Evolutionary conservation across 2,113 vertebrate species (phyloP).

Genomic region (Athene noctua): DNA sequence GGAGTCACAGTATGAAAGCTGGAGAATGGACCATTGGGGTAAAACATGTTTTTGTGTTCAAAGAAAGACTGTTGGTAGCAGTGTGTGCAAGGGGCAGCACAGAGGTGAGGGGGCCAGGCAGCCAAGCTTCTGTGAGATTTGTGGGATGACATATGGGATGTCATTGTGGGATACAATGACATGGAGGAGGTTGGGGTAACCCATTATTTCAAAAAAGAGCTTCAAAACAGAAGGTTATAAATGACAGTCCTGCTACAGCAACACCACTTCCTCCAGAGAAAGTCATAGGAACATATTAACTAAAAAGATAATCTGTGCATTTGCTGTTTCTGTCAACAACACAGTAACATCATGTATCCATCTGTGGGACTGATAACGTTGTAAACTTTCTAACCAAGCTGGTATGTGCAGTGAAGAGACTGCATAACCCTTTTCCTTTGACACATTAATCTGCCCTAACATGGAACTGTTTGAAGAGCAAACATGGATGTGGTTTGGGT

Average conservation of each 20-base stretch:
- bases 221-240: neutral
- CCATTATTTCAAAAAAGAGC: neutral
- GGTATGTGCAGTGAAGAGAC: neutral
- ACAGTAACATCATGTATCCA: neutral
- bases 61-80: neutral
- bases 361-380: fast-evolving
- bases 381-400: neutral
- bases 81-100: neutral
- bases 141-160: neutral
- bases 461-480: neutral
- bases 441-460: neutral
- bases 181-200: neutral
- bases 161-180: neutral
- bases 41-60: neutral
- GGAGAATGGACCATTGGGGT: neutral
- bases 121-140: neutral
- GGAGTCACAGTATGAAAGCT: neutral
- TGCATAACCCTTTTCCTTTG: neutral
- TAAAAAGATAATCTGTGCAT: neutral
- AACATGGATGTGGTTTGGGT: neutral
- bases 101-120: neutral
- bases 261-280: neutral
- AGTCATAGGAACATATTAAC: neutral
- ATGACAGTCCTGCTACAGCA: neutral
- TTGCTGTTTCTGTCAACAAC: neutral